Evolutionary conservation across 2,113 vertebrate species (phyloP), one percentile per base, ranked within the genome.

Genomic region (Panthera uncia): DNA sequence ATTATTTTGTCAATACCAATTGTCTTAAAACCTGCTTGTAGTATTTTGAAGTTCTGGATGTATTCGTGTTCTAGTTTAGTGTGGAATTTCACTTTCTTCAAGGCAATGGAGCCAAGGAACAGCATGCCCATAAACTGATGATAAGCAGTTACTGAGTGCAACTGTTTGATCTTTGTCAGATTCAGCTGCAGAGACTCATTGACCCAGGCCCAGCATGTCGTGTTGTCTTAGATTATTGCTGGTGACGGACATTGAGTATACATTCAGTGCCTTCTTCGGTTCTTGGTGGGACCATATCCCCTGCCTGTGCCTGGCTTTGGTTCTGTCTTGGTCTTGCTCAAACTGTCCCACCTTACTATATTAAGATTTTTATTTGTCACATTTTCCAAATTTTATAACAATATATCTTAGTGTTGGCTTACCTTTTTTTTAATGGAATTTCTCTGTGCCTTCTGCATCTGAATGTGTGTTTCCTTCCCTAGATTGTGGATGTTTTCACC

Each of bases 101-200:
- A 55, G 55, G 55, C 55, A 55, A 19, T 55, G 55, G 16, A 55
- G 16, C 55, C 55, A 55, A 18, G 55, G 55, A 55, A 55, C 93
- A 99, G 99, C 99, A 99, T 99, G 98, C 99, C 99, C 99, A 99
- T 99, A 79, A 99, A 99, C 98, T 99, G 99, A 96, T 99, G 99
- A 98, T 99, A 99, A 0, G 98, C 99, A 82, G 98, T 99, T 98
- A 99, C 99, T 99, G 99, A 99, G 89, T 98, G 98, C 31, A 99
- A 98, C 88, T 99, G 98, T 80, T 98, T 98, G 9, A 99, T 98
- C 98, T 99, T 98, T 5, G 98, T 99, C 97, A 99, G 99, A 41
- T 98, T 98, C 33, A 99, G 99, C 82, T 99, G 98, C 95, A 99
- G 98, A 0, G 99, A 98, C 97, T 98, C 98, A 19, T 99, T 99